A percentile compares a stretch with the other conserved stretches of the same genome.
These are phyloP conservation scores for Rhinophrynus dorsalis DNA, from an alignment of 2,797 vertebrate species.

Conservation along the genomic window DNA sequence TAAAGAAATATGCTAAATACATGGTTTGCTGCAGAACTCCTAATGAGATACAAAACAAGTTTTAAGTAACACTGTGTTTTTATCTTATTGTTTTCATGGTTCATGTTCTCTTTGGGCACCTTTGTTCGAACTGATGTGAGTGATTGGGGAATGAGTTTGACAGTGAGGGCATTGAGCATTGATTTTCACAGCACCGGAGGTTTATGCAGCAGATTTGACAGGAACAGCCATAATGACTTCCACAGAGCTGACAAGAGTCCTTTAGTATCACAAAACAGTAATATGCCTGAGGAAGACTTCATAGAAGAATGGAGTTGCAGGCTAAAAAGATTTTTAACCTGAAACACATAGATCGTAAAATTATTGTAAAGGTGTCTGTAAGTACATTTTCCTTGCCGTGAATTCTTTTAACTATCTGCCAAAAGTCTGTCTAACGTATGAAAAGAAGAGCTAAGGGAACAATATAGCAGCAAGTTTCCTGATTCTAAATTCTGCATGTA, in stretches of 20 bases:
- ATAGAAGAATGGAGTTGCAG: constrained; percentile 72
- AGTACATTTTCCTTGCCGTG: constrained; percentile 22
- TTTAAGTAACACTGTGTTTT: too few species aligned
- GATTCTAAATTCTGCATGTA: not conserved
- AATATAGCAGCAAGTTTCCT: not conserved
- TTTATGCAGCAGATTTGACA: constrained; percentile 75
- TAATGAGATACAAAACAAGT: too few species aligned
- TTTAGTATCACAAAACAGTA: constrained; percentile 42
- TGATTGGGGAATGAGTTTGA: constrained; percentile 76
- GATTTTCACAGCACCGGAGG: constrained; percentile 73
- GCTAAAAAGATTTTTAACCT: not conserved
- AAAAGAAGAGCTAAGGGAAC: not conserved
- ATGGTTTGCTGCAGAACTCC: too few species aligned
- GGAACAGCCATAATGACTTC: constrained; percentile 73
- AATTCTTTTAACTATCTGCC: constrained; percentile 9
- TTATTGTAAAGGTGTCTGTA: constrained; percentile 5
- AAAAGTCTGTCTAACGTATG: not conserved
- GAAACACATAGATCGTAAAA: constrained; percentile 4
- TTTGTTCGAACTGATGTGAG: constrained; percentile 73
- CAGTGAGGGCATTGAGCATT: constrained; percentile 60
- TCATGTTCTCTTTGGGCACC: constrained; percentile 77
- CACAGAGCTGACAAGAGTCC: constrained; percentile 49
- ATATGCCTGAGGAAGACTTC: constrained; percentile 60
- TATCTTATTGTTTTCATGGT: constrained; percentile 61
- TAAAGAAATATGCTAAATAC: too few species aligned